Conservation (phyloP, 2,888 invertebrate species). For the Scaptomyza polygonia region DNA sequence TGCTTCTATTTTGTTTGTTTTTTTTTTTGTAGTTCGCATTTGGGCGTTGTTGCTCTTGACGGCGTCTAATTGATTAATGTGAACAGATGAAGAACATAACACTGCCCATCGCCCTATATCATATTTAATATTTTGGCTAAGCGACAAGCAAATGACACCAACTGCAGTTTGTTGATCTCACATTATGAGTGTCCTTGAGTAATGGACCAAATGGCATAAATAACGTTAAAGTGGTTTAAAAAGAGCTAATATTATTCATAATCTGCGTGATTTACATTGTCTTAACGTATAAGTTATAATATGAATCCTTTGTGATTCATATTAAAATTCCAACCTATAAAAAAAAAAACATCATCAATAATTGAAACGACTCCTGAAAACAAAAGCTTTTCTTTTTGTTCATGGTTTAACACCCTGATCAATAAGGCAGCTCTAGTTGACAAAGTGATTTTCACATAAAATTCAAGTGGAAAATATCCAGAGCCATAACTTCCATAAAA, state of each 20-base stretch:
- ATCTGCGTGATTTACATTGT: background rate
- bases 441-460: too few species aligned
- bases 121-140: slow-evolving; percentile 50
- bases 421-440: too few species aligned
- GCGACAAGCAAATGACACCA: slow-evolving; percentile 12
- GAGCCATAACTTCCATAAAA: background rate
- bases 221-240: slow-evolving; percentile 7
- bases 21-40: too few species aligned
- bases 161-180: slow-evolving; percentile 52
- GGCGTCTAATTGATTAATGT: slow-evolving; percentile 75
- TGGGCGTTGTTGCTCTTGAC: slow-evolving; percentile 27
- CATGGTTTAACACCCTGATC: too few species aligned
- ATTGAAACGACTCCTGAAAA: too few species aligned
- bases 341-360: too few species aligned
- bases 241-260: background rate
- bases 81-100: slow-evolving; percentile 47
- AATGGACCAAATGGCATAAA: slow-evolving; percentile 41
- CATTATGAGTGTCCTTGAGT: slow-evolving; percentile 14
- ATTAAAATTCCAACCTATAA: too few species aligned
- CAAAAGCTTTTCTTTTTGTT: too few species aligned
- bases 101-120: slow-evolving; percentile 8
- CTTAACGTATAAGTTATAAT: background rate
- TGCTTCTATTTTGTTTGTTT: background rate
- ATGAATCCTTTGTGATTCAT: too few species aligned
- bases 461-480: too few species aligned